Evolutionary conservation across 2,113 vertebrate species (phyloP), one percentile per base, ranked within the genome.

Genomic region (Pseudorhombus dupliciocellatus): DNA sequence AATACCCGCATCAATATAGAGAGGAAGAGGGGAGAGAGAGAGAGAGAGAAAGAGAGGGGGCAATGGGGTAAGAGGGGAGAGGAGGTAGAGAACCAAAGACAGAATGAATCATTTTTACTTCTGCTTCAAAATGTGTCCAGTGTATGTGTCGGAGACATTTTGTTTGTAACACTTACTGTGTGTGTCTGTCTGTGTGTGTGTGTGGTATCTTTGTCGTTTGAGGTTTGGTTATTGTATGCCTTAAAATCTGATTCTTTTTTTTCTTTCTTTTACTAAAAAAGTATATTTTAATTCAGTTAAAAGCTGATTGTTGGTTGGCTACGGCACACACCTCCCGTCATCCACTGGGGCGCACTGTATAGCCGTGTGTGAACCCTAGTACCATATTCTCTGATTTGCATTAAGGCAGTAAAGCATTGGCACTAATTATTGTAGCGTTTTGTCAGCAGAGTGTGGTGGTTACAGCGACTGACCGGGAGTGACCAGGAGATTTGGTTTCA

Each of bases 381-480:
- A 88, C 93, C 92, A 88, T 92, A 85, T 93, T 93, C 91, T 93
- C 91, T 91, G 92, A 92, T 94, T 89, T 80, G 74, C 81, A 48
- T 96, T 98, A 98, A 99, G 96, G 96, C 96, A 97, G 96, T 94
- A 94, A 46, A 94, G 94, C 95, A 95, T 97, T 98, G 96, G 95
- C 95, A 97, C 94, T 86, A 90, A 86, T 91, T 90, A 84, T 79
- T 91, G 85, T 93, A 91, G 90, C 86, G 66, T 85, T 88, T 81
- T 72, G 81, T 88, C 80, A 83, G 85, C 83, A 74, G 75, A 68
- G 80, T 80, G 75, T 88, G 72, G 82, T 81, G 76, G 81, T 88
- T 89, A 18, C 42, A 81, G 85, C 84, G 83, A 84, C 84, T 78
- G 80, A 76, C 77, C 82, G 62, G 75, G 84, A 78, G 80, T 84